These are phyloP conservation scores for Asteroscopus sphinx DNA, from an alignment of 2,888 invertebrate species.

Conservation along the genomic window DNA sequence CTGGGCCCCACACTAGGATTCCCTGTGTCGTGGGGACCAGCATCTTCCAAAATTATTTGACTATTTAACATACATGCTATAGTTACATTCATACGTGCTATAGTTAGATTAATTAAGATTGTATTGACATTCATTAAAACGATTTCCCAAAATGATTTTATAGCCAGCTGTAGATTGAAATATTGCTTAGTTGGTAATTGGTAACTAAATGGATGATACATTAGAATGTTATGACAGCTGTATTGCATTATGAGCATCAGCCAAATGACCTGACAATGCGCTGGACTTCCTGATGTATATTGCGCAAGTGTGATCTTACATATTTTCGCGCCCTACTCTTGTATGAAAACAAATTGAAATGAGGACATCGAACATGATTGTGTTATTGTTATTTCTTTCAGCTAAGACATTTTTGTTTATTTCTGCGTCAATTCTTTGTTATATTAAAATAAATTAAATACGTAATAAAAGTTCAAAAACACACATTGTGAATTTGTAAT, in stretches of 20 bases:
- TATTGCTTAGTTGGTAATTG: conserved; percentile 54
- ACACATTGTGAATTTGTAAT: too few species aligned
- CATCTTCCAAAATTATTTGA: too few species aligned
- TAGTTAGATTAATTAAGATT: too few species aligned
- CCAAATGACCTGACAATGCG: conserved; percentile 80
- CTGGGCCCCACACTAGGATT: too few species aligned
- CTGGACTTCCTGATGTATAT: conserved; percentile 81
- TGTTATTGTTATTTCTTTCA: conserved; percentile 24
- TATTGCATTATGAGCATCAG: conserved; percentile 71
- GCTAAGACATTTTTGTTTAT: conserved; percentile 17
- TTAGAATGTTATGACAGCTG: conserved; percentile 81
- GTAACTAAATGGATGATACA: conserved; percentile 63
- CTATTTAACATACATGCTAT: too few species aligned
- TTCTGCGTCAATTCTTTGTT: too few species aligned
- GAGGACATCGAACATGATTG: conserved; percentile 23
- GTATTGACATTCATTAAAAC: too few species aligned
- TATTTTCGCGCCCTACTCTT: conserved; percentile 35
- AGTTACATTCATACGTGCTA: too few species aligned
- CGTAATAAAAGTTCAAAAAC: too few species aligned
- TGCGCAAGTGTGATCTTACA: conserved; percentile 71
- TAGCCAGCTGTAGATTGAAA: conserved; percentile 57
- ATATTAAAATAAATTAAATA: too few species aligned
- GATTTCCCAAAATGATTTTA: conserved; percentile 12
- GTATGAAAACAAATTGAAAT: conserved; percentile 6
- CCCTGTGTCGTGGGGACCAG: too few species aligned